Evolutionary conservation across 2,797 vertebrate species (phyloP), one percentile per base, ranked within the genome.

Genomic region (Mus minutoides): DNA sequence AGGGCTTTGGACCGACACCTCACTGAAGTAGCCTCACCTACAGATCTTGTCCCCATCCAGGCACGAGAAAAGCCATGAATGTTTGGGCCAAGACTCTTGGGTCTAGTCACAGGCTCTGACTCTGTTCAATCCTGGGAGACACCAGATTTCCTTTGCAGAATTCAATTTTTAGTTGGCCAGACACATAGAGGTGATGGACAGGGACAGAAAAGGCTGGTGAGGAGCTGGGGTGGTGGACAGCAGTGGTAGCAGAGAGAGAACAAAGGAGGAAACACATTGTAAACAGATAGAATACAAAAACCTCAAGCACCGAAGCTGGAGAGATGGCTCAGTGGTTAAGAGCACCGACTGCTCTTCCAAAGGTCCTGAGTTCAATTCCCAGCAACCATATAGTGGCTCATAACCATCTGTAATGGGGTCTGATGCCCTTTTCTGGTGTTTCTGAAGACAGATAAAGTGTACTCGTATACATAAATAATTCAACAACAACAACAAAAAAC

Each of bases 1-100:
- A 19, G 3, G 2, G n/a, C 40, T 21, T 56, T 22, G 22, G 3
- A 0, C 14, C 4, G 3, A 43, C 2, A 2, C 22, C 12, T 54
- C 58, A 46, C 8, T 7, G 83, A 82, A 67, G 71, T 31, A 40
- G 52, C 64, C 12, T 34, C 49, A 11, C 0, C 80, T 37, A 69
- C 16, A 37, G 1, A 10, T 12, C 11, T 49, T 46, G 17, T 67
- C 80, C 29, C 13, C 8, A 31, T n/a, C 31, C 69, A 3, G 1
- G 26, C 0, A 0, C 17, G 52, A 29, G 26, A 3, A 60, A 91
- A 78, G 6, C 1, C n/a, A 31, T 40, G n/a, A 73, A 34, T 40
- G 26, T 88, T 43, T 6, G 1, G 43, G n/a, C 79, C 31, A 13
- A 56, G 54, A 34, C 31, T 64, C 46, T 40, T 9, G 9, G 21